Conservation (phyloP, 1,140 invertebrate genomes). For the Drosophila murphyi region DNA sequence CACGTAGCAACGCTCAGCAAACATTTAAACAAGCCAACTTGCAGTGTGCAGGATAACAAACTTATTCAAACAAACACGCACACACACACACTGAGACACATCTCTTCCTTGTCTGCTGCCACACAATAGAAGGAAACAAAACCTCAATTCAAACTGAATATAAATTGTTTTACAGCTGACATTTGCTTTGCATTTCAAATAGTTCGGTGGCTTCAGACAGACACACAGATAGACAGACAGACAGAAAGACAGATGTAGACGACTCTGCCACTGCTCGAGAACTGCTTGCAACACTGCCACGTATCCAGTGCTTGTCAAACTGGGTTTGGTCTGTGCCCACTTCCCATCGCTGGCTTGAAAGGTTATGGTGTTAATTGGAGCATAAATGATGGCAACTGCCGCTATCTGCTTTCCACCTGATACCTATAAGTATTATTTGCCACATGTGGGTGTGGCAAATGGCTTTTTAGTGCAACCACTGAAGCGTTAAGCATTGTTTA, state of each 20-base stretch:
- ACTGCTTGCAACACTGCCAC: not conserved
- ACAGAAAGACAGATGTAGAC: slow-evolving; percentile 1
- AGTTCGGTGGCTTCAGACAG: slow-evolving; percentile 43
- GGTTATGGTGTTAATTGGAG: slow-evolving; percentile 81
- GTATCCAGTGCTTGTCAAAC: slow-evolving; percentile 42
- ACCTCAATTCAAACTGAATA: slow-evolving; percentile 82
- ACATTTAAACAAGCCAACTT: slow-evolving; percentile 78
- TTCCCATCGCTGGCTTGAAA: slow-evolving; percentile 59
- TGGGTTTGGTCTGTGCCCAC: not conserved
- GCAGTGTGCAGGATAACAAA: slow-evolving; percentile 58
- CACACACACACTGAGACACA: slow-evolving; percentile 3
- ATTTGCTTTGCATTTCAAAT: slow-evolving; percentile 82
- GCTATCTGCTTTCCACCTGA: slow-evolving; percentile 44
- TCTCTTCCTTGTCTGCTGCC: slow-evolving; percentile 26
- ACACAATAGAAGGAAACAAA: slow-evolving; percentile 76
- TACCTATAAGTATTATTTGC: slow-evolving; percentile 19
- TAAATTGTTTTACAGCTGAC: slow-evolving; percentile 83
- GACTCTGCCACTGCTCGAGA: not conserved
- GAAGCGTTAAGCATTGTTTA: slow-evolving; percentile 72
- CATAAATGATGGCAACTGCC: slow-evolving; percentile 63
- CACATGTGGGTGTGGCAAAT: slow-evolving; percentile 6
- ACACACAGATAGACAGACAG: not conserved
- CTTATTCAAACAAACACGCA: slow-evolving; percentile 39
- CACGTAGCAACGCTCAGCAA: slow-evolving; percentile 76
- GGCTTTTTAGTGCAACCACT: slow-evolving; percentile 31